Percentiles rank a stretch among this genome's conserved stretches.
Evolutionary conservation across 64 coral and sea anemone genomes (phyloP).

Genomic region (Montipora capricornis): DNA sequence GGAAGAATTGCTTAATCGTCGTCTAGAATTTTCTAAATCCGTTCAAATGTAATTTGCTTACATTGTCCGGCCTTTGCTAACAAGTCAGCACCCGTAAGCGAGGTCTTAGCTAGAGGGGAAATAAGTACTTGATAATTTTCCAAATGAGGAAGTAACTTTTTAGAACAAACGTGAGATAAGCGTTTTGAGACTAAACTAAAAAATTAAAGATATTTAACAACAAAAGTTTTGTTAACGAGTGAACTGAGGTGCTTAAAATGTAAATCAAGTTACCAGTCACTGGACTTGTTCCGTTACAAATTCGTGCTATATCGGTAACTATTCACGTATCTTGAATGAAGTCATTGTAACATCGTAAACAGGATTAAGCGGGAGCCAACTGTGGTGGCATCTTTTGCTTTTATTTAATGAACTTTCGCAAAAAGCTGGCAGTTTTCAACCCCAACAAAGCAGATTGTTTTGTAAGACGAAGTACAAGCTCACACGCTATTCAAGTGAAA

Average conservation of each 20-base stretch:
- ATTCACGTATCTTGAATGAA: neutral
- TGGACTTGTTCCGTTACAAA: slow-evolving; percentile 1
- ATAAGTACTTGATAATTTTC: neutral
- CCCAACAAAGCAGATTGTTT: slow-evolving; percentile 41
- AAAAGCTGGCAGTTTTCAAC: neutral
- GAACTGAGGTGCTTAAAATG: neutral
- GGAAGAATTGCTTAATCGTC: neutral
- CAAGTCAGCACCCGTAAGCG: slow-evolving; percentile 23
- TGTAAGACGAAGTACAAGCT: slow-evolving; percentile 23
- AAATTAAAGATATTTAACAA: neutral
- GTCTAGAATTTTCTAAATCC: neutral
- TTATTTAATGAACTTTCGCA: neutral
- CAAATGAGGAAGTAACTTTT: neutral
- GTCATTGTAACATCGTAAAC: slow-evolving; percentile 43
- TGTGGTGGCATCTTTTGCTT: neutral
- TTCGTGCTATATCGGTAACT: neutral
- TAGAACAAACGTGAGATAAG: neutral
- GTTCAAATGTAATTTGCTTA: slow-evolving; percentile 36
- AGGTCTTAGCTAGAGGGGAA: neutral
- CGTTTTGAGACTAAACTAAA: neutral
- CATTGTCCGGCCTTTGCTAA: neutral
- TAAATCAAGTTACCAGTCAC: neutral
- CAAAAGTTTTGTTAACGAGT: neutral
- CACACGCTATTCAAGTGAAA: slow-evolving; percentile 13
- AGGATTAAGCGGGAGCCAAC: slow-evolving; percentile 12